These are phyloP conservation scores for Peromyscus eremicus DNA, from an alignment of 2,797 vertebrate genomes.

Conservation along the genomic window DNA sequence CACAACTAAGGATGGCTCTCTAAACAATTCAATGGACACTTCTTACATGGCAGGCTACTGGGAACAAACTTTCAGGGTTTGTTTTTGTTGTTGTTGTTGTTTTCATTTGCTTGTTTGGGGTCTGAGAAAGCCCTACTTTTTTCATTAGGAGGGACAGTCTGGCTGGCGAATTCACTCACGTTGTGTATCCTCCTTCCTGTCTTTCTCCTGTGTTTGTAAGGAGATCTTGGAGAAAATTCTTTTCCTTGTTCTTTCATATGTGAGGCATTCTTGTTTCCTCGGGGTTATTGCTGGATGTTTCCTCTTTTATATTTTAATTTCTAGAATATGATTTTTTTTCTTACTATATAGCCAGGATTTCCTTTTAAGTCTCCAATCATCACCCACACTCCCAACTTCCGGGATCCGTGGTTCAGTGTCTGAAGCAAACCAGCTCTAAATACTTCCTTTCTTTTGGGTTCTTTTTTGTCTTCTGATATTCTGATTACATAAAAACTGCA, in stretches of 20 bases:
- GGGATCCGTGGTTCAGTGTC: no score
- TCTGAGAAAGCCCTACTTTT: neutral
- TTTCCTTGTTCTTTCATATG: neutral
- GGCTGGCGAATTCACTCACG: neutral
- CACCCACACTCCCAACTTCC: no score
- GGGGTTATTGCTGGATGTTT: neutral
- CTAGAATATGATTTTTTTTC: neutral
- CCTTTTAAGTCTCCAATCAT: no score
- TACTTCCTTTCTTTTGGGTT: no score
- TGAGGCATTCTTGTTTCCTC: neutral
- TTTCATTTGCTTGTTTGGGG: neutral
- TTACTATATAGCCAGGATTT: no score
- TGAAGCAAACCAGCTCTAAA: no score
- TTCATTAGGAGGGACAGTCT: neutral
- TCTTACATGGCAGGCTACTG: no score
- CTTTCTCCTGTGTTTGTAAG: neutral
- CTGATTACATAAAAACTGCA: neutral
- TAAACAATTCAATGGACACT: neutral
- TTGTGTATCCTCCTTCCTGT: neutral
- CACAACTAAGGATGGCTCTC: neutral
- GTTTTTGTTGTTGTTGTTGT: neutral
- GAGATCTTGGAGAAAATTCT: neutral
- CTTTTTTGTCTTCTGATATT: neutral
- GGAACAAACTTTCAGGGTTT: neutral
- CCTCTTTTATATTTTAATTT: neutral